phyloP scores from a whole-genome alignment of 2,888 invertebrate genomes.

The Coleophora deauratella region DNA sequence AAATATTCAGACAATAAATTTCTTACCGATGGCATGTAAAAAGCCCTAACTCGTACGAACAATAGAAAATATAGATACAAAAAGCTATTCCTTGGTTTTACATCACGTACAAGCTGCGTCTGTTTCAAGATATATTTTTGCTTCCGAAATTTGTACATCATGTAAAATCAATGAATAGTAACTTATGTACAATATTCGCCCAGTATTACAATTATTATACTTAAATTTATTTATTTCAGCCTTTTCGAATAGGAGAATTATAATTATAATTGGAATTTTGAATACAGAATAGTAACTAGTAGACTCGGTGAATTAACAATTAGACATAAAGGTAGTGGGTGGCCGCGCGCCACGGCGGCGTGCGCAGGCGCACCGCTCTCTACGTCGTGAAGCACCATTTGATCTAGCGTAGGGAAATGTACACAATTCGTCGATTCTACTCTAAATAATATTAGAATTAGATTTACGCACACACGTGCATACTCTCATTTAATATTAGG shows the following conservation, averaged over 20 bases:
- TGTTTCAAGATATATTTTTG: constrained; percentile 18
- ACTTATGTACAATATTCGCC: constrained; percentile 51
- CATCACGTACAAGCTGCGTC: constrained; percentile 46
- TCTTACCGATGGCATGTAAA: constrained; percentile 55
- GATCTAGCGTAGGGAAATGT: constrained; percentile 74
- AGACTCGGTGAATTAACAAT: constrained; percentile 62
- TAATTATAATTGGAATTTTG: constrained; percentile 56
- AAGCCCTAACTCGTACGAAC: constrained; percentile 51
- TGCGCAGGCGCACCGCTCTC: constrained; percentile 30
- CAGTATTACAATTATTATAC: constrained; percentile 57
- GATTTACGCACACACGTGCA: constrained; percentile 50
- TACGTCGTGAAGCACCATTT: constrained; percentile 73
- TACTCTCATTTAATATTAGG: constrained; percentile 65
- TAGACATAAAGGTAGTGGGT: not conserved
- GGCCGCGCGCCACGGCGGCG: constrained; percentile 11
- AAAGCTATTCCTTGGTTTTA: constrained; percentile 58
- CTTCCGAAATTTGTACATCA: constrained; percentile 31
- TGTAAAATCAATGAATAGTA: constrained; percentile 33
- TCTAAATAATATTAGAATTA: constrained; percentile 63
- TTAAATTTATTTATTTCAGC: constrained; percentile 49
- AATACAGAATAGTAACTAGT: constrained; percentile 68
- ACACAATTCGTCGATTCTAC: constrained; percentile 65
- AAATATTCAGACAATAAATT: constrained; percentile 48
- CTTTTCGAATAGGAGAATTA: constrained; percentile 72
- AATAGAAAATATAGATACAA: constrained; percentile 69